These are phyloP conservation scores for Chrosomus eos DNA, from an alignment of 2,797 vertebrate genomes.

Conservation along the genomic window DNA sequence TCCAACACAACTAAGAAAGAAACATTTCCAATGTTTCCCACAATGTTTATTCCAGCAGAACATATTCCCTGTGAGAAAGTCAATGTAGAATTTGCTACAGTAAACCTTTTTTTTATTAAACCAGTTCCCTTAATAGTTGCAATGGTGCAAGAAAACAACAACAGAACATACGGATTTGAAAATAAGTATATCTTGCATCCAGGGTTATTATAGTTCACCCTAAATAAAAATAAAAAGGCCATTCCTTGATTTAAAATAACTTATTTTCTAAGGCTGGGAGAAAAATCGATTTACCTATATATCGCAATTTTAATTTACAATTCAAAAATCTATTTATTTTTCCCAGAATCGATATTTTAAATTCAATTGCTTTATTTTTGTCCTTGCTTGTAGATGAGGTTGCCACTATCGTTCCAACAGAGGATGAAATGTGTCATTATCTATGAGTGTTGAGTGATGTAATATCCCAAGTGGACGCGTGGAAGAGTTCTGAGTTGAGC, in stretches of 20 bases:
- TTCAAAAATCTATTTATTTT: no score
- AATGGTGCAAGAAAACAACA: background rate
- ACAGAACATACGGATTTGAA: background rate
- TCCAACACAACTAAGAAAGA: background rate
- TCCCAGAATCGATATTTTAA: no score
- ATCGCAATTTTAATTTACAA: no score
- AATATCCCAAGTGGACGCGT: no score
- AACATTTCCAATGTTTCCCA: slow-evolving; percentile 31
- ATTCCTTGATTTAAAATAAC: background rate
- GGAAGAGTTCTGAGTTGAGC: no score
- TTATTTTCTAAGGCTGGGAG: background rate
- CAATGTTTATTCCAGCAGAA: background rate
- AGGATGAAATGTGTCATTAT: no score
- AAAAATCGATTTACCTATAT: no score
- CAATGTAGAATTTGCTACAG: background rate
- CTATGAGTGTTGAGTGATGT: no score
- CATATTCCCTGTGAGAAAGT: background rate
- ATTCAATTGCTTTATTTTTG: no score
- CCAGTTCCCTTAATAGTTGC: slow-evolving; percentile 8
- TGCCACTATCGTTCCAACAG: no score
- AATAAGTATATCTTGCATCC: background rate
- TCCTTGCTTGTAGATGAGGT: no score
- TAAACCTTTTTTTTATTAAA: background rate
- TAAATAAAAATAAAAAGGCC: background rate
- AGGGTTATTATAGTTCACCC: background rate